Evolutionary conservation across 2,888 invertebrate genomes (phyloP).

Genomic region (Cantharis lateralis): DNA sequence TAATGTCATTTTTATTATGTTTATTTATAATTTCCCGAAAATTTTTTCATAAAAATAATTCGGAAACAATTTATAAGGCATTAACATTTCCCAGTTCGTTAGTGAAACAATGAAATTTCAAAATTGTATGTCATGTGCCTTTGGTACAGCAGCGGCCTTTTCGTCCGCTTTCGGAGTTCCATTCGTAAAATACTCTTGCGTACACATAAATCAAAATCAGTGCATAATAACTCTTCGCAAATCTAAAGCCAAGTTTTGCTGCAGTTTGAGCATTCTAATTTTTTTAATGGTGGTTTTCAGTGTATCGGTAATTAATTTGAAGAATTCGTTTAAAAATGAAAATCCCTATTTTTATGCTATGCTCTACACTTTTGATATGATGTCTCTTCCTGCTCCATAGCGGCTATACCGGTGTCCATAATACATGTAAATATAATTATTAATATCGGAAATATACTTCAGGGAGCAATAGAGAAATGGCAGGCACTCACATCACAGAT

Average conservation of each 20-base stretch:
- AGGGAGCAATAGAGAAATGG: not conserved
- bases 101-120: not conserved
- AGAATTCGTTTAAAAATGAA: not conserved
- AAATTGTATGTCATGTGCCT: not conserved
- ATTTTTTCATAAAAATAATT: no score
- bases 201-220: not conserved
- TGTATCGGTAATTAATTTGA: not conserved
- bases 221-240: not conserved
- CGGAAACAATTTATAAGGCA: no score
- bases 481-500: not conserved
- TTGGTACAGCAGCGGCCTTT: not conserved
- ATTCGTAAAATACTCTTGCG: not conserved
- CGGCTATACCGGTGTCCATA: accelerated
- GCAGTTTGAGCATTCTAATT: not conserved
- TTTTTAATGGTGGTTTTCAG: not conserved
- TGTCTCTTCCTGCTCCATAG: not conserved
- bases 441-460: not conserved
- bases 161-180: not conserved
- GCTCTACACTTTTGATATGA: not conserved
- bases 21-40: no score
- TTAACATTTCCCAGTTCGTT: not conserved
- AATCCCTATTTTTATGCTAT: not conserved
- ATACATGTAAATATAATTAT: not conserved
- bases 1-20: no score
- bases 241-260: not conserved